A percentile compares a stretch with the other conserved stretches of the same genome.
phyloP scores from a whole-genome alignment of 2,113 vertebrate genomes.

The Sinocyclocheilus anshuiensis region DNA sequence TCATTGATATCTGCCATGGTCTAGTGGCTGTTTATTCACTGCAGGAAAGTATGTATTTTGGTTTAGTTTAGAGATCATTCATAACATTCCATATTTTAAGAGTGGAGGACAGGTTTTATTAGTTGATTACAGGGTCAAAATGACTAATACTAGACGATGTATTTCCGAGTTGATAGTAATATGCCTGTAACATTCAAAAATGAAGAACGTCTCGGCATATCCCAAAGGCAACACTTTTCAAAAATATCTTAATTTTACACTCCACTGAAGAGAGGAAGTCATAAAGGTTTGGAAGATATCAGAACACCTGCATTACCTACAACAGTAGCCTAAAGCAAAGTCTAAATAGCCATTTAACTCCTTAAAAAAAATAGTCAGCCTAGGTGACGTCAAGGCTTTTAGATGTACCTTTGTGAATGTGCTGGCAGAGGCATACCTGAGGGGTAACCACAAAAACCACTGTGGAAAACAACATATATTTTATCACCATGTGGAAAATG shows the following conservation, averaged over 20 bases:
- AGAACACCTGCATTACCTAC: neutral
- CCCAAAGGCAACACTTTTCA: neutral
- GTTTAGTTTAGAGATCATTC: neutral
- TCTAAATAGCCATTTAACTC: neutral
- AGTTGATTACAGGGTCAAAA: neutral
- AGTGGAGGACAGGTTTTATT: neutral
- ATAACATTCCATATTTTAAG: neutral
- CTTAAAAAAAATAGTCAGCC: neutral
- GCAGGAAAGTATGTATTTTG: neutral
- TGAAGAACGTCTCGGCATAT: neutral
- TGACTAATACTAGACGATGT: neutral
- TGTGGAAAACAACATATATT: neutral
- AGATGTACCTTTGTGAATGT: neutral
- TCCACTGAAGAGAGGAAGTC: neutral
- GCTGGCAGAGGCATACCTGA: neutral
- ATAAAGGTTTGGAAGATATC: neutral
- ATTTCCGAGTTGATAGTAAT: neutral
- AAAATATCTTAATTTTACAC: neutral
- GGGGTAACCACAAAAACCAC: conserved; percentile 9
- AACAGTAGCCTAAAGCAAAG: neutral
- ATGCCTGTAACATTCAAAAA: neutral
- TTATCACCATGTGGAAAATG: conserved; percentile 27
- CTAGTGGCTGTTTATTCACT: neutral
- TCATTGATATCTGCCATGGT: neutral
- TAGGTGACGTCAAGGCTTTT: neutral